Percentiles rank a stretch among this genome's conserved stretches.
Evolutionary conservation across 2,113 vertebrate genomes (phyloP).

Genomic region (Coturnix japonica): DNA sequence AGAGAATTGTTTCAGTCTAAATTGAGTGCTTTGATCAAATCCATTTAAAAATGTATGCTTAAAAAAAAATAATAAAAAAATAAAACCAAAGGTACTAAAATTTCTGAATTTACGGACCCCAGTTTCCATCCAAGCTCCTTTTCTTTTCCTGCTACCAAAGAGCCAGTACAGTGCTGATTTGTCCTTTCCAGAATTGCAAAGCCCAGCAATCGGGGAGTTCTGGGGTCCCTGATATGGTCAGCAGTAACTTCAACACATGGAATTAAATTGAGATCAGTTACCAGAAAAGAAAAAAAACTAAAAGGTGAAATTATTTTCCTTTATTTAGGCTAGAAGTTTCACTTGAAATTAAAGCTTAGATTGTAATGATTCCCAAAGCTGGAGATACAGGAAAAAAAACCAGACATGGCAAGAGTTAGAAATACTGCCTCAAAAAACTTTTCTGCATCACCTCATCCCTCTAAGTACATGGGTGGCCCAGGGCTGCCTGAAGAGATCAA

Average conservation of each 20-base stretch:
- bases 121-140: background rate
- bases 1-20: background rate
- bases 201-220: constrained; percentile 11
- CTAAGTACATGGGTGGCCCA: constrained; percentile 51
- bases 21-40: background rate
- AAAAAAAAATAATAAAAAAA: background rate
- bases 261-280: background rate
- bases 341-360: background rate
- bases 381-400: background rate
- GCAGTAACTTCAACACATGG: background rate
- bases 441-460: constrained; percentile 56
- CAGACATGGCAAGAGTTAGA: background rate
- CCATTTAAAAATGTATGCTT: background rate
- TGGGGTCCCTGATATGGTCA: background rate
- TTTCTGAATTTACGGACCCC: background rate
- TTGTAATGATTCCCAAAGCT: background rate
- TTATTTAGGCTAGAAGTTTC: background rate
- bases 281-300: background rate
- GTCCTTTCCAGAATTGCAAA: background rate
- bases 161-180: background rate
- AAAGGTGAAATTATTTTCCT: background rate
- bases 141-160: background rate
- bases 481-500: constrained; percentile 44
- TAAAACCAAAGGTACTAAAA: background rate
- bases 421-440: constrained; percentile 2